Base-by-base conservation (phyloP, 92 coral and sea anemone genomes). In the Phymanthus crucifer region DNA sequence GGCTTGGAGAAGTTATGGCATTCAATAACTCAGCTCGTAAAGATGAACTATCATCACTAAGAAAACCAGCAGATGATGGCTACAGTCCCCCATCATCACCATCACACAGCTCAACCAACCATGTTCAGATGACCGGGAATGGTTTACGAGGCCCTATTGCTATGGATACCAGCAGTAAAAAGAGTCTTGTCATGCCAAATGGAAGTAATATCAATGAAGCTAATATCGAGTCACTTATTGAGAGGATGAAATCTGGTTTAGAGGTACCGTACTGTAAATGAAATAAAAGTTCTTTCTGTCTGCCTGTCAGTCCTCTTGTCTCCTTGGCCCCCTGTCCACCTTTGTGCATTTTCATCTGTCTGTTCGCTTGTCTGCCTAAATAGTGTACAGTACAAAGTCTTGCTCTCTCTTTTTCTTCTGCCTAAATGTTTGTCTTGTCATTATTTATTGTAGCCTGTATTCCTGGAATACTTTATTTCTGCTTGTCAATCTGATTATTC, bases 1-100 rank as follows among this genome's bases (percentile, higher is more conserved):
- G 99, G 97, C 91, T 95, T 72, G 99, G 99, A 11, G 97, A 95
- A 66, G 78, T 93, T 27, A 79, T 95, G 45, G 94, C 94, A 3
- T 84, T 92, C 16, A 95, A 87, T 70, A 95, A 95, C 77, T 83
- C 89, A 8, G 86, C 93, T 17, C 84, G 85, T 32, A 94, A 86
- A 40, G 97, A 93, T 68, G 97, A 95, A 72, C 78, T 94, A 70
- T 54, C 85, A 17, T 75, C 87, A 34, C 83, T 87, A 35, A 78
- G 87, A 47, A 76, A 83, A 61, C 95, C 86, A 50, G 78, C 33
- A 3, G 95, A 89, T 14, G 91, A 91, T 66, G 90, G 64, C 64
- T 54, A 74, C 10, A 58, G 84, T 11, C 87, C 91, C 10, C 97
- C 91, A 7, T 97, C 96, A 0, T 81, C 91, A 1, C 97, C 97